Evolutionary conservation across 2,797 vertebrate species (phyloP).

Genomic region (Trichosurus vulpecula): DNA sequence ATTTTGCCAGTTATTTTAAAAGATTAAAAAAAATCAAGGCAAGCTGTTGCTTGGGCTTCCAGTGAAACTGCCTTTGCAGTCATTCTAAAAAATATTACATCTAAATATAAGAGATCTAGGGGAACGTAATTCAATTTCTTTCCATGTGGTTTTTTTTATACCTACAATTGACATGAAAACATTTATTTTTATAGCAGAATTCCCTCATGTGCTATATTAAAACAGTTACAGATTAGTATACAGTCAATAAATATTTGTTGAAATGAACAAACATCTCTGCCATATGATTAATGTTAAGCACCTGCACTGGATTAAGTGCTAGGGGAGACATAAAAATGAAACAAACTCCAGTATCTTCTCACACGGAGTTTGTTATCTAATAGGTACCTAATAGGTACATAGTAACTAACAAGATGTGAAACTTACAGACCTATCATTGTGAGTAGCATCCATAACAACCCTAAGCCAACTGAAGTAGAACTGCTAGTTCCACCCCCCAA

Average conservation of each 20-base stretch:
- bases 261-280: not conserved
- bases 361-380: slow-evolving; percentile 38
- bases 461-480: not conserved
- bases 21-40: not conserved
- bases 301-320: not conserved
- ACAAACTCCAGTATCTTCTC: not conserved
- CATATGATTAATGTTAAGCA: not conserved
- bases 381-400: not conserved
- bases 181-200: slow-evolving; percentile 41
- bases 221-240: slow-evolving; percentile 54
- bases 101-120: not conserved
- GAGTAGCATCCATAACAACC: not conserved
- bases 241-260: not conserved
- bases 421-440: not conserved
- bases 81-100: not conserved
- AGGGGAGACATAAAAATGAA: not conserved
- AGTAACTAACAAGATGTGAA: not conserved
- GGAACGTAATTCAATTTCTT: not conserved
- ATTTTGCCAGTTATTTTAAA: not conserved
- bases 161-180: not conserved
- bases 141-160: not conserved
- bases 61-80: slow-evolving; percentile 16
- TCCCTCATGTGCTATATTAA: slow-evolving; percentile 39
- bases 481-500: not conserved
- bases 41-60: not conserved